Percentiles rank a stretch among this genome's conserved stretches.
Evolutionary conservation across 2,888 invertebrate genomes (phyloP).

Genomic region (Andrena bucephala): DNA sequence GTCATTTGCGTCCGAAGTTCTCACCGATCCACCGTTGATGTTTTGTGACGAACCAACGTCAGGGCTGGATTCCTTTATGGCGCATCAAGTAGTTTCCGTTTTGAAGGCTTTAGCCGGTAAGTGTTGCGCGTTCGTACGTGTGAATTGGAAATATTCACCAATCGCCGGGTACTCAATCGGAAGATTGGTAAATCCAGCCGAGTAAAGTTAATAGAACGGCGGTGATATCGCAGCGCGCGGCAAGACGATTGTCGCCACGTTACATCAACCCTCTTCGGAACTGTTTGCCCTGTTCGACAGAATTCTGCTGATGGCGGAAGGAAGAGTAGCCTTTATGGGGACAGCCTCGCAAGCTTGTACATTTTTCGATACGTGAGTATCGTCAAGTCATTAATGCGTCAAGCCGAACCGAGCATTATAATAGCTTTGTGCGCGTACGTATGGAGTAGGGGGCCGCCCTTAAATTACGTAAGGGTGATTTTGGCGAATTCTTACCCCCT

Average conservation of each 20-base stretch:
- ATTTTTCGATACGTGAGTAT: conserved; percentile 92
- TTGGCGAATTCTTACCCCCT: too few species aligned
- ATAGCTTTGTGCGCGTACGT: not conserved
- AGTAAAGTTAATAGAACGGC: not conserved
- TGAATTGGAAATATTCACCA: not conserved
- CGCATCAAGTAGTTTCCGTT: conserved; percentile 92
- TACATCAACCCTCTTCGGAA: conserved; percentile 98
- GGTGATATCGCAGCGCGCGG: conserved; percentile 84
- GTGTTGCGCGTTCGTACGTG: conserved; percentile 7
- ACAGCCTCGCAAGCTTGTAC: conserved; percentile 91
- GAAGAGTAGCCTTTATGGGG: conserved; percentile 95
- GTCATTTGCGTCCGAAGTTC: conserved; percentile 98
- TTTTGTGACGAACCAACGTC: conserved; percentile 99
- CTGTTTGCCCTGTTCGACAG: conserved; percentile 96
- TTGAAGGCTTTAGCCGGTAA: conserved; percentile 89
- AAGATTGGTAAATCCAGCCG: too few species aligned
- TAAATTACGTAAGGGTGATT: too few species aligned
- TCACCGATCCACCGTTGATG: conserved; percentile 97
- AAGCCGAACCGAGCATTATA: not conserved
- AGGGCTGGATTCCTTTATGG: conserved; percentile 98
- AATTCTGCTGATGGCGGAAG: conserved; percentile 95
- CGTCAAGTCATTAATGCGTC: not conserved
- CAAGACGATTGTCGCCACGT: conserved; percentile 96
- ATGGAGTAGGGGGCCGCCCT: too few species aligned
- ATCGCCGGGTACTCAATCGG: not conserved